Evolutionary conservation across 2,797 vertebrate species (phyloP), one percentile per base, ranked within the genome.

Genomic region (Coracias cyanogaster): DNA sequence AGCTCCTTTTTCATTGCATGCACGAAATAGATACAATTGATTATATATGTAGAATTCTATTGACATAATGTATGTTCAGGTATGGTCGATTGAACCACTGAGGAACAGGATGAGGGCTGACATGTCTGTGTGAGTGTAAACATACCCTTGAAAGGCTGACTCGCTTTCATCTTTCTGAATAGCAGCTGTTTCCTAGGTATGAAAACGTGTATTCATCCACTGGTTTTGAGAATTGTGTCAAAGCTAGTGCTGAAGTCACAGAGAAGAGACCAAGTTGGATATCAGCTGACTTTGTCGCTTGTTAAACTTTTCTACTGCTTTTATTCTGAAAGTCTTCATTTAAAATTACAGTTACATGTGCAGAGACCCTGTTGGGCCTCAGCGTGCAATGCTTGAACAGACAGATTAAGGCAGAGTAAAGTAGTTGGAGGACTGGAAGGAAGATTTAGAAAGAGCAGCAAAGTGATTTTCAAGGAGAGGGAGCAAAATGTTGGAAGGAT

Each of bases 81-180:
- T 93, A 24, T 77, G 78, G 64, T 69, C 45, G 22, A 37, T 51
- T 72, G 88, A 97, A 82, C 62, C 85, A 83, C 60, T 89, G 86
- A 88, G 65, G 24, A 90, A 33, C 65, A 55, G 77, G 57, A 57
- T 89, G 87, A 85, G 64, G n/a, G n/a, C 55, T 65, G 82, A 65
- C 2, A 3, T 88, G 46, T 81, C 58, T 90, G 43, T 88, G 31
- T 33, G 65, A 74, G 25, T 29, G 26, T 87, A 83, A 86, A 46
- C 39, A 61, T 82, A 82, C 46, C n/a, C 60, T 82, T 84, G 78
- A 86, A 58, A 96, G 62, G n/a, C 81, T 82, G 5, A 6, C 60
- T 97, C 95, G 70, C 76, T 95, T 92, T 91, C 62, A 48, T 93
- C 66, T 93, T 94, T 92, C 79, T 71, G 96, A 84, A 82, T 55